A percentile compares a stretch with the other conserved stretches of the same genome.
These are phyloP conservation scores for Motacilla tschutschensis DNA, from an alignment of 2,113 vertebrate species.

Conservation along the genomic window DNA sequence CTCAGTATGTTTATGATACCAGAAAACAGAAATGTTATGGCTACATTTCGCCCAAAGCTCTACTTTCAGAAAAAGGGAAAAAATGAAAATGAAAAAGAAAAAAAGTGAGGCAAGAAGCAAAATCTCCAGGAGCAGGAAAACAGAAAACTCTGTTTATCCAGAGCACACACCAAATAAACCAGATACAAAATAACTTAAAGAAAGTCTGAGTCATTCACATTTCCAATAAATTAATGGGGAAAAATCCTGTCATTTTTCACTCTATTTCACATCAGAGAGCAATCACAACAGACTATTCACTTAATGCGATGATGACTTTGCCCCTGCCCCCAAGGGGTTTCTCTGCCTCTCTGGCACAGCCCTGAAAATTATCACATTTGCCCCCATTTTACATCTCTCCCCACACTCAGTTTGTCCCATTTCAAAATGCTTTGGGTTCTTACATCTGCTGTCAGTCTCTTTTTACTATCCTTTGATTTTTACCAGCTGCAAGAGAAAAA, in stretches of 20 bases:
- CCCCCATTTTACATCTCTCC: constrained; percentile 8
- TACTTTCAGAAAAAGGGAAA: background rate
- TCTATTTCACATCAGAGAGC: constrained; percentile 56
- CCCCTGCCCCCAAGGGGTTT: constrained; percentile 20
- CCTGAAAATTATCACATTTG: constrained; percentile 33
- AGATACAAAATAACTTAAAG: constrained; percentile 7
- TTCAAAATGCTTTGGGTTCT: background rate
- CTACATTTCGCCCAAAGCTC: background rate
- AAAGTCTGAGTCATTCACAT: constrained; percentile 11
- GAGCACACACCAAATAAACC: background rate
- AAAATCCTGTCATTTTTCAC: constrained; percentile 30
- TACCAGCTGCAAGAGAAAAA: background rate
- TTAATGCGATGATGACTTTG: constrained; percentile 19
- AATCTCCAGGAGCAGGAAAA: background rate
- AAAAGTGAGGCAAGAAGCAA: background rate
- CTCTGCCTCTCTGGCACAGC: constrained; percentile 6
- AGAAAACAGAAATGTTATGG: background rate
- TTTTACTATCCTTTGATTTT: constrained; percentile 11
- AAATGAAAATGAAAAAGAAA: background rate
- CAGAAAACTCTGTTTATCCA: background rate
- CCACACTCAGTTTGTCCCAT: background rate
- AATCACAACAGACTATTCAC: constrained; percentile 48
- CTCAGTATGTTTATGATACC: background rate
- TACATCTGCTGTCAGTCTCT: background rate
- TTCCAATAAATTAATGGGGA: constrained; percentile 40